Evolutionary conservation across 1,140 invertebrate genomes (phyloP).

Genomic region (Araneus ventricosus): DNA sequence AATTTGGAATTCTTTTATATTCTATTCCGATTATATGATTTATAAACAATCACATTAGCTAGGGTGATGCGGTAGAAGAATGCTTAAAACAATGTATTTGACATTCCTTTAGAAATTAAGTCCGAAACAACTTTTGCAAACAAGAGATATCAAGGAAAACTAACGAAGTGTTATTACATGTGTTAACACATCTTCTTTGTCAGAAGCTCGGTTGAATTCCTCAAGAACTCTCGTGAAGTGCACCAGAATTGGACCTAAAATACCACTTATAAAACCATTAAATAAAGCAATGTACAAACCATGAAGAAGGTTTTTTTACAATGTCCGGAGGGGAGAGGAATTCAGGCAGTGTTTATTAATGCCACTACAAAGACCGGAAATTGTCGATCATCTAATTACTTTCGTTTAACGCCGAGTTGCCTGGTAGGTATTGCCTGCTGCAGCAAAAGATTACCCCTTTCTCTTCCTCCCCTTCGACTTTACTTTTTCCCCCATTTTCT

Average conservation of each 20-base stretch:
- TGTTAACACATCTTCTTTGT: too few relatives aligned
- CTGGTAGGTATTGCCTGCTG: background rate
- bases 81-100: too few relatives aligned
- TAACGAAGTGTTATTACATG: too few relatives aligned
- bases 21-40: too few relatives aligned
- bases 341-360: slow-evolving; percentile 34
- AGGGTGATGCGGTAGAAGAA: too few relatives aligned
- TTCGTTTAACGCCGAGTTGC: slow-evolving; percentile 3
- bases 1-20: too few relatives aligned
- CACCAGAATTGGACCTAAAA: background rate
- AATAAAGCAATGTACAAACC: background rate
- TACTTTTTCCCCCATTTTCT: background rate
- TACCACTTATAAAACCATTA: slow-evolving; percentile 67
- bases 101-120: too few relatives aligned
- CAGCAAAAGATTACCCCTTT: background rate
- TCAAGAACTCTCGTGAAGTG: background rate
- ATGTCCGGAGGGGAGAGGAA: background rate
- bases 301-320: background rate
- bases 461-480: background rate
- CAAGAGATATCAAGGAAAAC: too few relatives aligned
- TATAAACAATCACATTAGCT: too few relatives aligned
- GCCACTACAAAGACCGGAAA: slow-evolving; percentile 65
- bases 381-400: slow-evolving; percentile 59
- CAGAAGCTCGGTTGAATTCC: too few relatives aligned
- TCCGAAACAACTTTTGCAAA: too few relatives aligned